phyloP scores from a whole-genome alignment of 2,888 invertebrate genomes.

The Trichogramma evanescens region DNA sequence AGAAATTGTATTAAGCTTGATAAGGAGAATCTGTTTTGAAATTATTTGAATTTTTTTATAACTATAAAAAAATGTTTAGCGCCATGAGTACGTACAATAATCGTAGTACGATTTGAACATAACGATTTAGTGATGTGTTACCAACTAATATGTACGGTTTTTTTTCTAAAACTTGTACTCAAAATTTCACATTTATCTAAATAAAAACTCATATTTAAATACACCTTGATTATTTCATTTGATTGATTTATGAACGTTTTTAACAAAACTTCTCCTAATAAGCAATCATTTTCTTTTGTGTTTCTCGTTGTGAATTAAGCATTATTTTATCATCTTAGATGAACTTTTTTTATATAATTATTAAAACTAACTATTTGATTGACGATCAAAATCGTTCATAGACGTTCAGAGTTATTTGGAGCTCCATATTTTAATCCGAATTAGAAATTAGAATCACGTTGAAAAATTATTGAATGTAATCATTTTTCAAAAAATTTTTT shows the following conservation, averaged over 20 bases:
- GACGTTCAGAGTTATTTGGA: not conserved
- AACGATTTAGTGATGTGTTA: conserved; percentile 17
- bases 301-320: too few species aligned
- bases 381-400: too few species aligned
- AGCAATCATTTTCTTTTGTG: not conserved
- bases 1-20: not conserved
- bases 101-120: conserved; percentile 14
- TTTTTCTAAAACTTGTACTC: conserved; percentile 14
- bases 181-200: conserved; percentile 7
- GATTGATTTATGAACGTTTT: too few species aligned
- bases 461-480: not conserved
- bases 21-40: conserved; percentile 18
- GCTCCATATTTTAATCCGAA: not conserved
- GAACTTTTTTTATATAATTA: not conserved
- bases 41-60: conserved; percentile 19
- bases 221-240: too few species aligned
- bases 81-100: conserved; percentile 17
- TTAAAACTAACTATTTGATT: not conserved
- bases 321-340: not conserved
- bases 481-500: not conserved
- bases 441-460: not conserved
- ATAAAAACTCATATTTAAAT: too few species aligned
- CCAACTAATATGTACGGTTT: not conserved
- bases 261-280: not conserved
- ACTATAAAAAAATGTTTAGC: conserved; percentile 18